Conservation (phyloP, 2,113 vertebrate genomes). For the Pardalotus punctatus region DNA sequence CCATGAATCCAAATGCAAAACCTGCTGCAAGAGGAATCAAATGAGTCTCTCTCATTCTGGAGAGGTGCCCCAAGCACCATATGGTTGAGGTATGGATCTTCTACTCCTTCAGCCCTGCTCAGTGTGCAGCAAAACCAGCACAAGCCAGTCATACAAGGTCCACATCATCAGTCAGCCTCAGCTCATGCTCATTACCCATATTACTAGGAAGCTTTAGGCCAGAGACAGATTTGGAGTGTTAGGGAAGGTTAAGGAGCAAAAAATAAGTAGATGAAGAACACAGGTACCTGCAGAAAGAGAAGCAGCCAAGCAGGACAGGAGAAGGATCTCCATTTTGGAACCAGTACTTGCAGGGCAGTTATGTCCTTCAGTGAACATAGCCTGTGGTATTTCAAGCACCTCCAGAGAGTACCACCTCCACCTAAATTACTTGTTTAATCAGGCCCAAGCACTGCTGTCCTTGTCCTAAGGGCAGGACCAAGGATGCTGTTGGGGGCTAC, state of each 20-base stretch:
- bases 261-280: neutral
- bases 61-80: neutral
- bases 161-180: neutral
- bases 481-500: neutral
- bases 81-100: neutral
- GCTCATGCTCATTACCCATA: rapidly evolving
- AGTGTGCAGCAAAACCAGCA: neutral
- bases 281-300: neutral
- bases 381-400: neutral
- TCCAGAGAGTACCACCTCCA: neutral
- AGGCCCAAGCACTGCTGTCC: neutral
- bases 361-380: neutral
- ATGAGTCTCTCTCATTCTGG: neutral
- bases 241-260: neutral
- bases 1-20: neutral
- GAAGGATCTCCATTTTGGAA: neutral
- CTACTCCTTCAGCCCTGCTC: neutral
- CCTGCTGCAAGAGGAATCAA: neutral
- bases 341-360: neutral
- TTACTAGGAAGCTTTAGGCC: neutral
- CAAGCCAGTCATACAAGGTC: neutral
- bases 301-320: neutral
- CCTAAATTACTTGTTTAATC: neutral
- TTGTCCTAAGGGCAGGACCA: neutral
- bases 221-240: neutral